Evolutionary conservation across 2,113 vertebrate genomes (phyloP).

Genomic region (Micronycteris hirsuta): DNA sequence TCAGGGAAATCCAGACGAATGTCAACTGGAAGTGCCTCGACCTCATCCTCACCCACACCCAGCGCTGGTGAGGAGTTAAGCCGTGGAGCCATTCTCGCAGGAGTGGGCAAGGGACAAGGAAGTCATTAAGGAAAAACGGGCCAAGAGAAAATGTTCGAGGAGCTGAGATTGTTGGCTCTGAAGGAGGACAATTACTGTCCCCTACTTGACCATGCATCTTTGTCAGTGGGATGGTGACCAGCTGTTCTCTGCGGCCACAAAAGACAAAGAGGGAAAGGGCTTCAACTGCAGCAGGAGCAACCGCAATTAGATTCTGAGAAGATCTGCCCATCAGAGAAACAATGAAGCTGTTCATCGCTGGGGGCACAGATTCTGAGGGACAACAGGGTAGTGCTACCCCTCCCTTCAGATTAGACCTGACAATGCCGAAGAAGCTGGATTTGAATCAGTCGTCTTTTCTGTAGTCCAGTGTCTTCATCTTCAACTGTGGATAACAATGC

Average conservation of each 20-base stretch:
- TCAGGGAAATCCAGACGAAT: neutral
- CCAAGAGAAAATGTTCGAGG: slow-evolving; percentile 25
- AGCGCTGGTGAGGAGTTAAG: neutral
- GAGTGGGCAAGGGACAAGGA: slow-evolving; percentile 37
- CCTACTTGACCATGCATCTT: neutral
- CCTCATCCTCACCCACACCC: neutral
- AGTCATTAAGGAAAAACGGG: slow-evolving; percentile 61
- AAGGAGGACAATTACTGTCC: slow-evolving; percentile 46
- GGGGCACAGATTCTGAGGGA: neutral
- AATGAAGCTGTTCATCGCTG: neutral
- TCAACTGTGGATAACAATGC: neutral
- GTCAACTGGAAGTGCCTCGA: neutral
- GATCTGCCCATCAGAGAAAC: neutral
- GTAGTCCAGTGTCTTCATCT: neutral
- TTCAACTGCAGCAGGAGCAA: neutral
- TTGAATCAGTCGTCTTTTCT: neutral
- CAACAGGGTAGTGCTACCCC: neutral
- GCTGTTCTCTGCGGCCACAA: slow-evolving; percentile 46
- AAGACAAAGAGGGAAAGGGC: slow-evolving; percentile 34
- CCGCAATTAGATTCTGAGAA: slow-evolving; percentile 17
- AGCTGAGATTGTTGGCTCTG: slow-evolving; percentile 40
- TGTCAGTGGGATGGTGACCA: slow-evolving; percentile 39
- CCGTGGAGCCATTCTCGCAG: neutral
- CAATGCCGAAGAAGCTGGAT: neutral
- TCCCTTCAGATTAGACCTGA: neutral